phyloP scores from a whole-genome alignment of 2,888 invertebrate species.

The Neocrepidodera transversa region DNA sequence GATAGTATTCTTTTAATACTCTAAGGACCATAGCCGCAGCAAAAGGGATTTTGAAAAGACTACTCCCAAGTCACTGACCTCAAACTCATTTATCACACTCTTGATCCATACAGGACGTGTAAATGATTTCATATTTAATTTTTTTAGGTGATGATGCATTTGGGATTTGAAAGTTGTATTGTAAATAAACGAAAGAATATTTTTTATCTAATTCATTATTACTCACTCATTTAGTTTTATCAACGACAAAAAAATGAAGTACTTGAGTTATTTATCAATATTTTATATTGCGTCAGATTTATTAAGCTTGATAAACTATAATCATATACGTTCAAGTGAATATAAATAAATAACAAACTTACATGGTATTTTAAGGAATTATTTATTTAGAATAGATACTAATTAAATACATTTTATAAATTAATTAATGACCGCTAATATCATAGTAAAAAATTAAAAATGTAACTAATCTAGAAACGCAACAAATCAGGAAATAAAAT shows the following conservation, averaged over 20 bases:
- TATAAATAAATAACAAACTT: slow-evolving; percentile 3
- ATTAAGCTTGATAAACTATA: slow-evolving; percentile 6
- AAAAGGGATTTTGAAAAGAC: neutral
- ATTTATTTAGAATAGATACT: too few relatives aligned
- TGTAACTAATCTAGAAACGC: too few relatives aligned
- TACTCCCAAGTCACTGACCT: too few relatives aligned
- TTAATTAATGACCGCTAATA: too few relatives aligned
- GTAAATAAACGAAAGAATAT: slow-evolving; percentile 5
- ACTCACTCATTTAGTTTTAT: slow-evolving; percentile 6
- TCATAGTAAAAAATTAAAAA: neutral
- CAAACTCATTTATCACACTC: too few relatives aligned
- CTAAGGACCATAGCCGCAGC: slow-evolving; percentile 9
- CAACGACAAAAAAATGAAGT: neutral
- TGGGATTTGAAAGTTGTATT: neutral
- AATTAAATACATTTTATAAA: too few relatives aligned
- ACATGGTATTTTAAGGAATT: neutral
- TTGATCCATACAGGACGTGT: too few relatives aligned
- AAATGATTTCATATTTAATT: too few relatives aligned
- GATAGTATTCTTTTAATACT: slow-evolving; percentile 32
- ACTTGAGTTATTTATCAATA: slow-evolving; percentile 7
- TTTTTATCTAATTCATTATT: slow-evolving; percentile 4
- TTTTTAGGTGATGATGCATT: too few relatives aligned
- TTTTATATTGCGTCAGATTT: slow-evolving; percentile 24
- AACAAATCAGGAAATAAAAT: too few relatives aligned
- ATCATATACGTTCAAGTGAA: too few relatives aligned